Evolutionary conservation across 37 sponge, comb jelly and placozoan genomes (phyloP).

Genomic region (Halichondria panicea): DNA sequence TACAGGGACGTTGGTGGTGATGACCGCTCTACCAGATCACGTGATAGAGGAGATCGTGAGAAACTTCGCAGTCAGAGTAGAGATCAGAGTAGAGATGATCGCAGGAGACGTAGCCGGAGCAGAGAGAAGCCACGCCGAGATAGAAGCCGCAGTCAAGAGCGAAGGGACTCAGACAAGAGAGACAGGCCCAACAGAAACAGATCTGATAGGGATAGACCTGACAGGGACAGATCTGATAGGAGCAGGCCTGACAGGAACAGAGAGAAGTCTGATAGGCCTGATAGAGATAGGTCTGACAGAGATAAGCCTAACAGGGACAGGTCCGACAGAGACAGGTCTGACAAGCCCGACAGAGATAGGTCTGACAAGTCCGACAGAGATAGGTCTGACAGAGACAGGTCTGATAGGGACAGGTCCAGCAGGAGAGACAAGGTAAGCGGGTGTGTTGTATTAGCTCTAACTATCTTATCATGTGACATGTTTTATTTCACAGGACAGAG

Average conservation of each 20-base stretch:
- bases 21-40: too few relatives aligned
- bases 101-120: constrained; percentile 12
- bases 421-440: background rate
- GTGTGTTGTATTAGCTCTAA: background rate
- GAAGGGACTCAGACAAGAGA: constrained; percentile 16
- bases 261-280: too few relatives aligned
- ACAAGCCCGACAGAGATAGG: background rate
- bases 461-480: background rate
- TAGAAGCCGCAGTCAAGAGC: background rate
- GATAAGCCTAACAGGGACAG: background rate
- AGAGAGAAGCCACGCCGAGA: background rate
- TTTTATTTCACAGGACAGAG: background rate
- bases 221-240: background rate
- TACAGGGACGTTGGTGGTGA: too few relatives aligned
- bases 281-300: background rate
- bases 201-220: background rate
- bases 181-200: background rate
- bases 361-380: too few relatives aligned
- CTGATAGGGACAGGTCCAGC: background rate
- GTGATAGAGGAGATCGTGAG: too few relatives aligned
- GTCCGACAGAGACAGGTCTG: constrained; percentile 5
- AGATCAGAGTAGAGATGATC: background rate
- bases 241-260: constrained; percentile 11
- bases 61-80: background rate
- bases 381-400: background rate